Conservation (phyloP, 2,797 vertebrate species). For the Australoheros facetus region DNA sequence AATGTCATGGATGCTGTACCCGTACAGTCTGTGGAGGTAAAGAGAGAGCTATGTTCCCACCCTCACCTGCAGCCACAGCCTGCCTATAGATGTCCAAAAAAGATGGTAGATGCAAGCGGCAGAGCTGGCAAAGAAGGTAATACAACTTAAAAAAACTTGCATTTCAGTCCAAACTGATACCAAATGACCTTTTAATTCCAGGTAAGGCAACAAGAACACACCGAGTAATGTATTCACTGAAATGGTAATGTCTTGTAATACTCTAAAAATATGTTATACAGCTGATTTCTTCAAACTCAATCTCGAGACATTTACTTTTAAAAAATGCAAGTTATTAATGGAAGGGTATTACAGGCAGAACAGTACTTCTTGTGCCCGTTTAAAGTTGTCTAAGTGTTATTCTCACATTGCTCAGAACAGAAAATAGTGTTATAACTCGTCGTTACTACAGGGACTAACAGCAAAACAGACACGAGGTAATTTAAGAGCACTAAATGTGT, state of each 20-base stretch:
- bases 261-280: not conserved
- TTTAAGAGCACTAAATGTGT: slow-evolving; percentile 17
- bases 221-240: not conserved
- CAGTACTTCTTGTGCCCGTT: not conserved
- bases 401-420: not conserved
- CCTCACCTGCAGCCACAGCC: not conserved
- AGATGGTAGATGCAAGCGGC: not conserved
- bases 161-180: not conserved
- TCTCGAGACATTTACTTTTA: not conserved
- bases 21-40: not conserved
- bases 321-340: not conserved
- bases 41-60: not conserved
- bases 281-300: not conserved
- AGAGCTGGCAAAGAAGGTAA: not conserved
- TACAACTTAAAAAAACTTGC: not conserved
- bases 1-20: too few species aligned
- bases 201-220: not conserved
- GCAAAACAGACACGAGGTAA: slow-evolving; percentile 7
- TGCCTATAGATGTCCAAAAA: too few species aligned
- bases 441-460: not conserved
- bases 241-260: not conserved
- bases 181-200: not conserved
- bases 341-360: not conserved
- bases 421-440: not conserved
- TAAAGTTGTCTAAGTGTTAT: not conserved